Conservation (phyloP, 1,140 invertebrate species). For the Phthorimaea operculella region DNA sequence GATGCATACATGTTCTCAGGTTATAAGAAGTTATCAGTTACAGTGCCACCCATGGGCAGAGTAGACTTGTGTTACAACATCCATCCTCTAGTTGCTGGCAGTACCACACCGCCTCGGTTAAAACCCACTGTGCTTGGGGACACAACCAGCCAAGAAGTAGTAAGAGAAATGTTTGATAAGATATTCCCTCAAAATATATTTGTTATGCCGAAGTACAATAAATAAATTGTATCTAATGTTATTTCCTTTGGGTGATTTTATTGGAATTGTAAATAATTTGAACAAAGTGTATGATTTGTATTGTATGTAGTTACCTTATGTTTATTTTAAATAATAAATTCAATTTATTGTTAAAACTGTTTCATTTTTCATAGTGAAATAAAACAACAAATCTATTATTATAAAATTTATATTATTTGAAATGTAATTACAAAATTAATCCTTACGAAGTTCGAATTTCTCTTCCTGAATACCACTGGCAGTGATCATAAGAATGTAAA, state of each 20-base stretch:
- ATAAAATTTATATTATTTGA: slow-evolving; percentile 31
- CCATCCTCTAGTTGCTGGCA: slow-evolving; percentile 78
- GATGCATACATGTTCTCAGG: slow-evolving; percentile 93
- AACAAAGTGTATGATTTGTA: slow-evolving; percentile 53
- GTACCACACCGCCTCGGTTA: slow-evolving; percentile 75
- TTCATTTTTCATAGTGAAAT: slow-evolving; percentile 8
- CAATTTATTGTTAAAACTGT: slow-evolving; percentile 46
- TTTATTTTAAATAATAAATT: slow-evolving; percentile 52
- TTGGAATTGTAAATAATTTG: slow-evolving; percentile 51
- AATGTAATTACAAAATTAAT: slow-evolving; percentile 71
- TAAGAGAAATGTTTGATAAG: slow-evolving; percentile 58
- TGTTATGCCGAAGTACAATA: slow-evolving; percentile 66
- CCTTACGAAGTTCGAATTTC: slow-evolving; percentile 78
- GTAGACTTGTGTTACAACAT: slow-evolving; percentile 77
- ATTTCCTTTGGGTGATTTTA: slow-evolving; percentile 28
- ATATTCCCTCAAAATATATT: slow-evolving; percentile 61
- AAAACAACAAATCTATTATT: slow-evolving; percentile 13
- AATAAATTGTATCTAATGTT: slow-evolving; percentile 37
- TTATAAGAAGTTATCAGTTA: slow-evolving; percentile 83
- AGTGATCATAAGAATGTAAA: slow-evolving; percentile 91
- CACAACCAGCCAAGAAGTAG: slow-evolving; percentile 47
- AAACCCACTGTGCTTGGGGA: slow-evolving; percentile 69
- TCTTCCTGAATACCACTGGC: slow-evolving; percentile 84
- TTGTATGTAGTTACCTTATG: slow-evolving; percentile 56
- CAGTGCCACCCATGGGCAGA: slow-evolving; percentile 72